Evolutionary conservation across 2,113 vertebrate genomes (phyloP), one percentile per base, ranked within the genome.

Genomic region (Plecotus auritus): DNA sequence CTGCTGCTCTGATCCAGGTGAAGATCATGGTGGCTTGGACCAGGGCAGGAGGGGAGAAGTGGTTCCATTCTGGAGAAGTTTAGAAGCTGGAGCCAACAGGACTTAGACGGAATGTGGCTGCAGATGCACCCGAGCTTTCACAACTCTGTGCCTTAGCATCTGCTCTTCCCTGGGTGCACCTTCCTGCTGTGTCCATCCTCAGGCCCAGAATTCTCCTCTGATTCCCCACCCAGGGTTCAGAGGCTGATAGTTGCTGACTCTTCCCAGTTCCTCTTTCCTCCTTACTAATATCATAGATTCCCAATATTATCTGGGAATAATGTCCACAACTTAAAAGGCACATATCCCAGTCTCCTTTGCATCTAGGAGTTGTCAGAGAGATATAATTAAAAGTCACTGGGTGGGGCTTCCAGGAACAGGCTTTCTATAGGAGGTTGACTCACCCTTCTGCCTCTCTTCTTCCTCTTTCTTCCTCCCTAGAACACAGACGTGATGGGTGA

Each of bases 401-500:
- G 67, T 23, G 84, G 61, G 77, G 59, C 40, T 80, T 82, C 93
- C 61, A 54, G 93, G 82, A 88, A 80, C 30, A 69, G 77, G 78
- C 69, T 95, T 89, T 72, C 49, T 61, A 69, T n/a, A 78, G 94
- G 61, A 35, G 8, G 89, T 32, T 67, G 85, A 92, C 54, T 90
- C 91, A 92, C 7, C 47, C 78, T 83, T 40, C 80, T 35, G 37
- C 45, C 72, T 47, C 91, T 94, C 89, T 92, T 95, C 76, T 84
- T 73, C 95, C 61, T 95, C 69, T 69, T 54, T 49, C 87, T 96
- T 92, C 89, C 49, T 95, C 77, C 70, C 90, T 90, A 32, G 83
- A 84, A 76, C 40, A 47, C 12, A 64, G 82, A n/a, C 37, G 4
- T 17, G 80, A 59, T 74, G 78, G 32, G 7, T 64, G 78, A 82